Evolutionary conservation across 2,888 invertebrate species (phyloP).

Genomic region (Yponomeuta cagnagella): DNA sequence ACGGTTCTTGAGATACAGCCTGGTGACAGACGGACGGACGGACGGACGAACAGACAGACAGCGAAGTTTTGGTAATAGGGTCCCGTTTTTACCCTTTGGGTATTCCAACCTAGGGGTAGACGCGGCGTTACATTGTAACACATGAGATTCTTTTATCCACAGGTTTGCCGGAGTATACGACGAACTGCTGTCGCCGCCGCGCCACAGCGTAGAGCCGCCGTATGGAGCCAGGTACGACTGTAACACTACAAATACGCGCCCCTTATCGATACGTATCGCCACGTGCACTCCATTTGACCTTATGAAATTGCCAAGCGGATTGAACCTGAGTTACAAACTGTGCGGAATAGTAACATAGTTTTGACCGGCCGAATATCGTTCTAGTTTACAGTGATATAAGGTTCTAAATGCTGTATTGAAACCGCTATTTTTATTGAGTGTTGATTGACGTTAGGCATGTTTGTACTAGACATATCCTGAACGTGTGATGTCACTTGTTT

Average conservation of each 20-base stretch:
- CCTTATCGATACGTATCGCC: conserved; percentile 31
- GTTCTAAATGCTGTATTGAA: neutral
- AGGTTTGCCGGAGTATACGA: conserved; percentile 68
- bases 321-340: conserved; percentile 42
- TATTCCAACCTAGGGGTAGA: too few species aligned
- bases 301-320: conserved; percentile 58
- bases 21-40: too few species aligned
- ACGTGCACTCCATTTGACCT: conserved; percentile 36
- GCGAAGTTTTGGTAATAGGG: too few species aligned
- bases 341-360: conserved; percentile 7
- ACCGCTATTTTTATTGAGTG: too few species aligned
- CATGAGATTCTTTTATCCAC: conserved; percentile 24
- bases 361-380: neutral
- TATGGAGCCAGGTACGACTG: conserved; percentile 73
- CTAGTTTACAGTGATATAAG: neutral
- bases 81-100: too few species aligned
- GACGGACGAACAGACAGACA: too few species aligned
- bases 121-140: too few species aligned
- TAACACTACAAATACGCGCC: conserved; percentile 54
- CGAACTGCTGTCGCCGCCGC: conserved; percentile 68
- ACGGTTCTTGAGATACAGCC: too few species aligned
- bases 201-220: conserved; percentile 67
- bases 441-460: too few species aligned
- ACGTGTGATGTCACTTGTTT: too few species aligned
- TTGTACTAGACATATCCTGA: too few species aligned